Evolutionary conservation across 2,888 invertebrate genomes (phyloP), one percentile per base, ranked within the genome.

Genomic region (Diachrysia chrysitis): DNA sequence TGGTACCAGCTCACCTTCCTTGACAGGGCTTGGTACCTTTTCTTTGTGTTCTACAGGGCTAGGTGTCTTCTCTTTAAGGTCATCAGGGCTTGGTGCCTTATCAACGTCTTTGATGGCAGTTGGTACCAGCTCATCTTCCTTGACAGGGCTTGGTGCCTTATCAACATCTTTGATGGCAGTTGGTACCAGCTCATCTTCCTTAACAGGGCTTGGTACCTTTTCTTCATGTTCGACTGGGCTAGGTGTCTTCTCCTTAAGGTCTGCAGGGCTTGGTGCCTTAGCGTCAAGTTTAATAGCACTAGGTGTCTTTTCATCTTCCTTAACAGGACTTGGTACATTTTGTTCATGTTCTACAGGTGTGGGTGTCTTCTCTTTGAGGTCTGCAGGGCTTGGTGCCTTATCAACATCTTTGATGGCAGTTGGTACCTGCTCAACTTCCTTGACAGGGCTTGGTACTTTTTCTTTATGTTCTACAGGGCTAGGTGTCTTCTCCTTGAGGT

Each of bases 151-250:
- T 23, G 58, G 48, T 53, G 51, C 54, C 17, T 69, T n/a, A n/a
- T n/a, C n/a, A n/a, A n/a, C n/a, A n/a, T n/a, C n/a, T n/a, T n/a
- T n/a, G n/a, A n/a, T n/a, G n/a, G n/a, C n/a, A n/a, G n/a, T n/a
- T n/a, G n/a, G n/a, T n/a, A n/a, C n/a, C 57, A 7, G 23, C 42
- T 65, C 58, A 12, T 35, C 51, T 0, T 55, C 58, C 19, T 71
- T 54, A 0, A 58, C 14, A n/a, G 57, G 57, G 19, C 67, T 77
- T n/a, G 67, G 19, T 6, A 58, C 32, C 59, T 69, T 81, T 66
- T 58, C 71, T 17, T 58, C 56, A 14, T 7, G n/a, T 7, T 29
- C n/a, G n/a, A 19, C 57, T 19, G 5, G 46, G 46, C 35, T 65
- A 4, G 54, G 23, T 35, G 16, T 9, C 12, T 65, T 62, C 12